phyloP scores from a whole-genome alignment of 2,888 invertebrate genomes.

The Drosophila recens region DNA sequence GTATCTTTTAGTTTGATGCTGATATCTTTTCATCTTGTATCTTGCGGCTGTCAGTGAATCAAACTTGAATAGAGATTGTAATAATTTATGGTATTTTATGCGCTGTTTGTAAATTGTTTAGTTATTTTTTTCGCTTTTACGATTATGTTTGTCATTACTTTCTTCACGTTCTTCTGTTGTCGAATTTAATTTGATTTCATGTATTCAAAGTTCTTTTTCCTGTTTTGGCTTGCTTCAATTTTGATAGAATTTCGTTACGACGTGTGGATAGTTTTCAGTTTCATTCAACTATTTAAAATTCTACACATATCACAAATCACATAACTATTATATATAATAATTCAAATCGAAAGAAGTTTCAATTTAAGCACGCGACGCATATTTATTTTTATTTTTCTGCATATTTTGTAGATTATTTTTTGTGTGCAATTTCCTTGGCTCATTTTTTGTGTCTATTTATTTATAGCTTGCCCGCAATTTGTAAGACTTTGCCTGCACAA shows the following conservation, averaged over 20 bases:
- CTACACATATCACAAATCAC: slow-evolving; percentile 21
- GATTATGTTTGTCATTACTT: slow-evolving; percentile 12
- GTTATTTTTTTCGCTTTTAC: slow-evolving; percentile 20
- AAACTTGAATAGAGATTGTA: slow-evolving; percentile 19
- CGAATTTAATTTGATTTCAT: slow-evolving; percentile 20
- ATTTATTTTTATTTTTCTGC: slow-evolving; percentile 19
- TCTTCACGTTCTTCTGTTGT: slow-evolving; percentile 1
- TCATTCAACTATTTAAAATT: slow-evolving; percentile 40
- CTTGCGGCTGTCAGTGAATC: slow-evolving; percentile 23
- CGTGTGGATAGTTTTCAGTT: slow-evolving; percentile 32
- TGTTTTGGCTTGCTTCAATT: slow-evolving; percentile 2
- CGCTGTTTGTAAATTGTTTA: slow-evolving; percentile 20
- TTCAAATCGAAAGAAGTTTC: slow-evolving; percentile 18
- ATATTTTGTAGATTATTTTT: slow-evolving; percentile 24
- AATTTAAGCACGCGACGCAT: slow-evolving; percentile 36
- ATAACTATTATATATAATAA: slow-evolving; percentile 25
- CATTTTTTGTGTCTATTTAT: slow-evolving; percentile 42
- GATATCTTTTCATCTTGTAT: slow-evolving; percentile 28
- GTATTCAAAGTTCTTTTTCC: slow-evolving; percentile 8
- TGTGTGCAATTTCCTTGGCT: slow-evolving; percentile 15
- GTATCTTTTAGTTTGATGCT: slow-evolving; percentile 33
- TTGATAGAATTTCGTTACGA: background rate
- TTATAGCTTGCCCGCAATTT: slow-evolving; percentile 40
- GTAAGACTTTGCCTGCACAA: slow-evolving; percentile 6
- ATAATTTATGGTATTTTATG: slow-evolving; percentile 37